Evolutionary conservation across 2,113 vertebrate genomes (phyloP), one percentile per base, ranked within the genome.

Genomic region (Thermophis baileyi): DNA sequence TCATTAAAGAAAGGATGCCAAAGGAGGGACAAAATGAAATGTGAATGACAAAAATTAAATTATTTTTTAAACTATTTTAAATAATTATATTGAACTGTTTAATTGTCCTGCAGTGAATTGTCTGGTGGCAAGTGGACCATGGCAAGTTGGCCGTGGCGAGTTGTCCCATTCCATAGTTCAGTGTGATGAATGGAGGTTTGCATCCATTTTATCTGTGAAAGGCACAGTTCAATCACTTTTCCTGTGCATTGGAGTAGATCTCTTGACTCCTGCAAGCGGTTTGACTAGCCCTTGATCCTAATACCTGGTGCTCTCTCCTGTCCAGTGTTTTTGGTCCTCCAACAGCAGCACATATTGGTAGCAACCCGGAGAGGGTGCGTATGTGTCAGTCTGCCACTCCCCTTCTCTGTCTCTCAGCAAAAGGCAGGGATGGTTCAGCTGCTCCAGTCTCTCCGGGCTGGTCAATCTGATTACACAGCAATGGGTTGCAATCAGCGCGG

Each of bases 401-500:
- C 35, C 12, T 10, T 22, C 46, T 47, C 88, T 30, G 49, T 50
- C 51, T 85, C 50, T 91, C 81, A 27, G 89, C 92, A 81, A 50
- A 88, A n/a, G 88, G 40, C 50, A 88, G 92, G 85, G 50, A 93
- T 81, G 50, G 51, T 55, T 50, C 90, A 91, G 60, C 93, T 91
- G 90, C 90, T 91, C 93, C 86, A 12, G 88, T 89, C 53, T 89
- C 92, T 86, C 88, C 86, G 88, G 88, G 53, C 53, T 35, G 24
- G 53, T 54, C 74, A 89, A 94, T 92, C 92, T 90, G 92, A 93
- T 94, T 60, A 91, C 94, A 93, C 92, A 89, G 90, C 94, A 90
- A 91, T 18, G 44, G 86, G 74, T 88, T 89, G 89, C 93, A 92
- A 93, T 96, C 93, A 93, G 94, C 74, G 69, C 92, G 49, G 90